Evolutionary conservation across 2,797 vertebrate genomes (phyloP), one percentile per base, ranked within the genome.

Genomic region (Crenichthys baileyi): DNA sequence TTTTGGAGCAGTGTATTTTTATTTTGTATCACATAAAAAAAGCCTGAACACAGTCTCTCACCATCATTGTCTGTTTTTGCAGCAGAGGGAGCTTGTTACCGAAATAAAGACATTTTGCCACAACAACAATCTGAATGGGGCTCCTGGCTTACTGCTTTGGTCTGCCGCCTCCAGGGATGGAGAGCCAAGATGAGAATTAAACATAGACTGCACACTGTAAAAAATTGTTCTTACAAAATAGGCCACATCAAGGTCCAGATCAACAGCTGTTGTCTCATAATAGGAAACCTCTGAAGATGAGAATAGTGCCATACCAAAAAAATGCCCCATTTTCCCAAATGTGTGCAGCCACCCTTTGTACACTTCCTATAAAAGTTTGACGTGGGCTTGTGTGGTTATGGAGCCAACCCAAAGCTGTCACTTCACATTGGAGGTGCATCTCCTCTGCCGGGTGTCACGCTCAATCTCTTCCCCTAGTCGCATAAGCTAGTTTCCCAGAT

Each of bases 401-500:
- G 50, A 81, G 76, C 61, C 77, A 63, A 61, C 71, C 67, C 61
- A 80, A 86, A 73, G 56, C 81, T 89, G 91, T 93, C 90, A 85
- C 72, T 86, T 88, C 85, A 73, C 68, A 89, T 92, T 26, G 72
- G 70, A 85, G 84, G 65, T 72, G 73, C 77, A 36, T 88, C 85
- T 92, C 81, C 81, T 88, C 87, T 85, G 87, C 86, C 84, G 86
- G 61, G 83, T 91, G 93, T 93, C 91, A 67, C 88, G 75, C 70
- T 74, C 83, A 82, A 82, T 91, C 85, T 85, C 83, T 80, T 89
- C 90, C 92, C 85, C 73, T 79, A 81, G 87, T 92, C 92, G 86
- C 79, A 0, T 94, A 93, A 92, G 91, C 92, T 90, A 92, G 74
- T 90, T 93, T 91, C 50, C 75, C 51, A 9, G 48, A 80, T 70